phyloP scores from a whole-genome alignment of 2,797 vertebrate genomes.

The Liasis olivaceus region DNA sequence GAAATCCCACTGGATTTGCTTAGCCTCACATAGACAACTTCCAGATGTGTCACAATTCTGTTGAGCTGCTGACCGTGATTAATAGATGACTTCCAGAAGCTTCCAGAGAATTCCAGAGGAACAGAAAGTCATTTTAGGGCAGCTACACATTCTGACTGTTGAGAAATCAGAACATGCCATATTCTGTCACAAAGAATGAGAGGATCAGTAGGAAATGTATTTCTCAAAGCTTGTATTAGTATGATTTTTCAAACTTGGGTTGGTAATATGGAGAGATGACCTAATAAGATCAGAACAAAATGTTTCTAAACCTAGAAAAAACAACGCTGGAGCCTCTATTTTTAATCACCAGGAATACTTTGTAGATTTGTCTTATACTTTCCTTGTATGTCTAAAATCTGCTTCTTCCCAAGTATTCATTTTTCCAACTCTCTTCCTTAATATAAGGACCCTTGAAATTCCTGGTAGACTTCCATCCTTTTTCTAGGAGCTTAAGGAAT shows the following conservation, averaged over 20 bases:
- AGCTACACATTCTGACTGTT: slow-evolving; percentile 50
- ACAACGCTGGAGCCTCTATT: slow-evolving; percentile 37
- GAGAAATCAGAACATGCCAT: slow-evolving; percentile 47
- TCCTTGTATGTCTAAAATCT: slow-evolving; percentile 13
- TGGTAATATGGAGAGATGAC: slow-evolving; percentile 53
- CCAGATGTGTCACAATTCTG: slow-evolving; percentile 36
- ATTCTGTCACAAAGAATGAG: slow-evolving; percentile 54
- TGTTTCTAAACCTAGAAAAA: slow-evolving; percentile 51
- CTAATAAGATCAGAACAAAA: slow-evolving; percentile 44
- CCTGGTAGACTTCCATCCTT: neutral
- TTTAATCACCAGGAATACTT: slow-evolving; percentile 55
- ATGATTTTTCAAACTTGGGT: slow-evolving; percentile 58
- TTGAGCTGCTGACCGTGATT: slow-evolving; percentile 39
- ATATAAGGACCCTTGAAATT: slow-evolving; percentile 18
- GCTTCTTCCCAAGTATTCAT: neutral
- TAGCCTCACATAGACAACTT: slow-evolving; percentile 41
- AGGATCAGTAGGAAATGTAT: slow-evolving; percentile 52
- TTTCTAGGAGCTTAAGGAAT: neutral
- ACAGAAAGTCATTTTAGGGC: slow-evolving; percentile 42
- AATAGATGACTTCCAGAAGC: slow-evolving; percentile 35
- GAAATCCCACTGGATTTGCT: slow-evolving; percentile 9
- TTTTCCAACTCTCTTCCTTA: slow-evolving; percentile 11
- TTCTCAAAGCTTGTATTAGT: slow-evolving; percentile 41
- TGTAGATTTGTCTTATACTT: neutral
- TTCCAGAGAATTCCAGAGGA: slow-evolving; percentile 48